Evolutionary conservation across 2,113 vertebrate genomes (phyloP).

Genomic region (Saguinus midas): DNA sequence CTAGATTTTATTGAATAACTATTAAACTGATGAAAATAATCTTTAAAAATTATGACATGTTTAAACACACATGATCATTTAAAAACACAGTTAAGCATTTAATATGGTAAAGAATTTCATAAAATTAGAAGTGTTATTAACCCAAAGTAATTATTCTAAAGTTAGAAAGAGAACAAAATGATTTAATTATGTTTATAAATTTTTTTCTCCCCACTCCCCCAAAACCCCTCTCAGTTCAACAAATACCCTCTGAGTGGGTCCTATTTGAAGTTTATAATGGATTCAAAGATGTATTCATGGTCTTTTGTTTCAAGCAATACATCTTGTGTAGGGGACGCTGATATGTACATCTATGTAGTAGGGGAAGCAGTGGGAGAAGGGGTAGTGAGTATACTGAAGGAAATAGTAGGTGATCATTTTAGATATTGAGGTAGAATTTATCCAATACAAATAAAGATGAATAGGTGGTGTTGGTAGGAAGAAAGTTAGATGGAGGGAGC

Average conservation of each 20-base stretch:
- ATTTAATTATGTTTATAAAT: background rate
- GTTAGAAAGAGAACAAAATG: background rate
- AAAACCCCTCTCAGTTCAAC: background rate
- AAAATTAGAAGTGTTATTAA: background rate
- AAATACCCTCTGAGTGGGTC: background rate
- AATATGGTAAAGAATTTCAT: background rate
- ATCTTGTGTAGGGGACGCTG: background rate
- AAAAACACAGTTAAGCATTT: background rate
- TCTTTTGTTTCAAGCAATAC: background rate
- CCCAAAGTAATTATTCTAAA: background rate
- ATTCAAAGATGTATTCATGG: background rate
- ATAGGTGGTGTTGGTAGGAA: background rate
- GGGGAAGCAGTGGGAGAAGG: background rate
- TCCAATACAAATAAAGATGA: background rate
- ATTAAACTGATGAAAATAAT: background rate
- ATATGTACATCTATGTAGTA: background rate
- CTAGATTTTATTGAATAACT: background rate
- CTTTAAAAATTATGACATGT: background rate
- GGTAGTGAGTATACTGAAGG: background rate
- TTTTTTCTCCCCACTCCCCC: background rate
- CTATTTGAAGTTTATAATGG: background rate
- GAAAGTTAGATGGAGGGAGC: background rate
- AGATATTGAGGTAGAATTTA: background rate
- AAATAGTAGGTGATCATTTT: background rate
- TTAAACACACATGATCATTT: conserved; percentile 10